Conservation (phyloP, 2,113 vertebrate genomes). For the Xiphophorus couchianus region DNA sequence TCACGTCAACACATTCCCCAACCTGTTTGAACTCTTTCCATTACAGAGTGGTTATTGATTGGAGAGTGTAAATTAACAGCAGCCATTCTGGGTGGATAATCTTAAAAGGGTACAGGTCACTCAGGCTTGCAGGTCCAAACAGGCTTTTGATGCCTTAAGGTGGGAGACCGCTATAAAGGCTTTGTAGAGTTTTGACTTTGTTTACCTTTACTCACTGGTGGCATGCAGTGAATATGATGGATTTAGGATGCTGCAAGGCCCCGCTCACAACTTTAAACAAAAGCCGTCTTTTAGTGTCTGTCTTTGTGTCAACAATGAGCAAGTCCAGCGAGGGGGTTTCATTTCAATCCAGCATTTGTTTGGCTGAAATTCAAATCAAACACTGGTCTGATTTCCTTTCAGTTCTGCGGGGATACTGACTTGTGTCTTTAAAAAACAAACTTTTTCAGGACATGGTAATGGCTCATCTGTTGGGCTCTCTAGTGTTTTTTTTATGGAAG, state of each 20-base stretch:
- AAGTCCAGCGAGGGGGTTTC: constrained; percentile 23
- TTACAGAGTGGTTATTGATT: background rate
- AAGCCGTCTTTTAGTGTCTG: constrained; percentile 38
- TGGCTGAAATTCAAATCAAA: constrained; percentile 53
- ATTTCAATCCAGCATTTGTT: constrained; percentile 40
- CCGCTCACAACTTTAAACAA: constrained; percentile 35
- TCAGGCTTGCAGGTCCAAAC: background rate
- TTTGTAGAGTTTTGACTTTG: constrained; percentile 26
- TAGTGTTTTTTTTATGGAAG: constrained; percentile 29
- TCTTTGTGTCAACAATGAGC: constrained; percentile 36
- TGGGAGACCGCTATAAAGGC: background rate
- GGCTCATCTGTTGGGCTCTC: constrained; percentile 24
- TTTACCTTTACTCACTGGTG: constrained; percentile 32
- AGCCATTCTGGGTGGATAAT: background rate
- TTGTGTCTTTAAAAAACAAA: constrained; percentile 26
- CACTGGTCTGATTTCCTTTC: constrained; percentile 14
- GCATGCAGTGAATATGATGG: constrained; percentile 39
- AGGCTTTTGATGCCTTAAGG: background rate
- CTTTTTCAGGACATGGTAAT: constrained; percentile 24
- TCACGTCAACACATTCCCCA: background rate
- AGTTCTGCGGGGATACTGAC: constrained; percentile 10
- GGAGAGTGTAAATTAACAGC: background rate
- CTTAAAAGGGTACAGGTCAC: background rate
- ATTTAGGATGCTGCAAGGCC: constrained; percentile 41
- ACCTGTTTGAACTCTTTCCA: background rate